Base-by-base conservation (phyloP, 2,888 invertebrate species). In the Nowickia ferox region DNA sequence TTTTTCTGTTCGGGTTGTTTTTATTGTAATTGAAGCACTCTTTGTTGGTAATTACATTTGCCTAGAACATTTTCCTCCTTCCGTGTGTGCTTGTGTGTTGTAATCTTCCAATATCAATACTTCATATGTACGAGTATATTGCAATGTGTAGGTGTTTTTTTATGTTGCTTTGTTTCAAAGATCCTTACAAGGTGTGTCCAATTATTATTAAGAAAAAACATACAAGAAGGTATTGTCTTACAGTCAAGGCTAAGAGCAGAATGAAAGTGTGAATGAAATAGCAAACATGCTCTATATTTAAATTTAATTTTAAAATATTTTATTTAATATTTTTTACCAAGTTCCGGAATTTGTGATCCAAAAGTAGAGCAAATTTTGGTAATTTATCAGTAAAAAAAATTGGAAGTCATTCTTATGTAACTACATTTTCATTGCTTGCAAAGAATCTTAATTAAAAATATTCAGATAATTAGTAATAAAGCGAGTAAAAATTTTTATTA, bases 31-130 rank as follows among this genome's bases (percentile, higher is more conserved):
- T 78, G 46, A 78, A 82, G 82, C 44, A 59, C 84, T 71, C 61
- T 84, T 77, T 74, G 63, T 68, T 65, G 65, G 15, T 81, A 84
- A 84, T 86, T 81, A 77, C 77, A 81, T 84, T 86, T 84, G 59
- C 81, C 81, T 71, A 69, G 55, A 69, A 80, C 53, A 61, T 59
- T 19, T 55, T 57, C 42, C 9, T 44, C 9, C 55, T 63, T 42
- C 1, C 19, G n/a, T 53, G 22, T 4, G 46, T 42, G 53, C 8
- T 30, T 13, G 9, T 11, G 5, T 40, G 46, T 19, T 48, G 13
- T 40, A 55, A 42, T 19, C 11, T 69, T 61, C 10, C 53, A 19
- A 79, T 69, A 38, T 57, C 22, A 69, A 22, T 68, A 53, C 19
- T 51, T 38, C 9, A 53, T 19, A 53, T 17, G 17, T 17, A 51